Percentiles rank a stretch among this genome's conserved stretches.
Evolutionary conservation across 2,888 invertebrate species (phyloP).

Genomic region (Chrysolina haemoptera): DNA sequence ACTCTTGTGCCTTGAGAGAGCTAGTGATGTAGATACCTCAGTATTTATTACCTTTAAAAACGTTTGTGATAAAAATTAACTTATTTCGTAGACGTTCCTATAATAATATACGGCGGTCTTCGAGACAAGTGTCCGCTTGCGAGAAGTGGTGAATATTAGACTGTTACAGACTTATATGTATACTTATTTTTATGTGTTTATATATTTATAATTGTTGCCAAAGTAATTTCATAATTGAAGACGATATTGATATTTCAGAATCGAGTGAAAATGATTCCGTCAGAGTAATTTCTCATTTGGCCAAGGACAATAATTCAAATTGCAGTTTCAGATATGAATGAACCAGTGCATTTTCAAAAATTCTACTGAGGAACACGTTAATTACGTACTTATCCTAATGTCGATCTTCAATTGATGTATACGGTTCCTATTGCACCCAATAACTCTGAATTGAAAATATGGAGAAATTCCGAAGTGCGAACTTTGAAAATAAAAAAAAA

Average conservation of each 20-base stretch:
- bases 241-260: conserved; percentile 28
- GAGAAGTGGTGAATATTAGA: conserved; percentile 41
- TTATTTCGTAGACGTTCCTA: conserved; percentile 65
- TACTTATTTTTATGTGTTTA: conserved; percentile 54
- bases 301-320: conserved; percentile 1
- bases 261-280: background rate
- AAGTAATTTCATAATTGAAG: conserved; percentile 54
- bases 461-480: too few relatives aligned
- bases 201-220: conserved; percentile 58
- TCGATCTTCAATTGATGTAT: too few relatives aligned
- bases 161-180: conserved; percentile 52
- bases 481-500: too few relatives aligned
- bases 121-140: conserved; percentile 16
- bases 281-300: background rate
- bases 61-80: conserved; percentile 64
- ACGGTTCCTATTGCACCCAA: too few relatives aligned
- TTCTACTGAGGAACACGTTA: background rate
- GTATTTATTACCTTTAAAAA: conserved; percentile 62
- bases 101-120: conserved; percentile 28
- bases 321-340: conserved; percentile 8
- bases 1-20: conserved; percentile 64
- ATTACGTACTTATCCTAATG: too few relatives aligned
- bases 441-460: too few relatives aligned
- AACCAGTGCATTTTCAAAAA: too few relatives aligned
- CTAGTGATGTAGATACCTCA: conserved; percentile 61